Evolutionary conservation across 1,140 invertebrate species (phyloP), one percentile per base, ranked within the genome.

Genomic region (Drosophila lowei): DNA sequence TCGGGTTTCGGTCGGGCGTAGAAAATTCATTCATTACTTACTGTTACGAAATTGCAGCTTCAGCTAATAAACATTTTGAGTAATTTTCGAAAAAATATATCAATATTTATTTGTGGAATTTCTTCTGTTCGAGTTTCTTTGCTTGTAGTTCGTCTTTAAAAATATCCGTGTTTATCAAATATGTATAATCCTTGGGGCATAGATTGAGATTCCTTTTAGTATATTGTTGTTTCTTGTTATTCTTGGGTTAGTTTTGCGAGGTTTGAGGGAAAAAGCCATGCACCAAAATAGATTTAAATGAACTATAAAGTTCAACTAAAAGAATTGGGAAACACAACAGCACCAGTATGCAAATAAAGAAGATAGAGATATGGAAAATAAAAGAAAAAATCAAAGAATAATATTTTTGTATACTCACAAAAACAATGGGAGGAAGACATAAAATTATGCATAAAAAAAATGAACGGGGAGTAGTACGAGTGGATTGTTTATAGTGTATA

Each of bases 321-420:
- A 18, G 18, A 46, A 46, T 46, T 1, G 28, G 1, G 6, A 6
- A 28, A 18, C 18, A 21, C 9, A 18, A 3, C 53, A 43, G 44
- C 23, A 50, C 11, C 25, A 34, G 11, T 59, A 65, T 4, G 11
- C 30, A 30, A 53, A 72, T 72, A 47, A 44, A 30, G 49, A 18
- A 64, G 46, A 43, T 28, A 47, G 15, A 58, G 44, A 57, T 34
- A 34, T 28, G 59, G 15, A 46, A 55, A 42, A 54, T 50, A 64
- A 25, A 72, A 72, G 57, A 64, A 53, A 72, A 86, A 72, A 76
- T 72, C 48, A 75, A 86, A 86, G 78, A 72, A 76, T 72, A 83
- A 77, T 52, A 76, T 78, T 88, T 88, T 83, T 88, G 78, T 88
- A 88, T 88, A 88, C 83, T 88, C 79, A 88, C 83, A 88, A 88